Evolutionary conservation across 2,888 invertebrate species (phyloP).

Genomic region (Dromius quadrimaculatus): DNA sequence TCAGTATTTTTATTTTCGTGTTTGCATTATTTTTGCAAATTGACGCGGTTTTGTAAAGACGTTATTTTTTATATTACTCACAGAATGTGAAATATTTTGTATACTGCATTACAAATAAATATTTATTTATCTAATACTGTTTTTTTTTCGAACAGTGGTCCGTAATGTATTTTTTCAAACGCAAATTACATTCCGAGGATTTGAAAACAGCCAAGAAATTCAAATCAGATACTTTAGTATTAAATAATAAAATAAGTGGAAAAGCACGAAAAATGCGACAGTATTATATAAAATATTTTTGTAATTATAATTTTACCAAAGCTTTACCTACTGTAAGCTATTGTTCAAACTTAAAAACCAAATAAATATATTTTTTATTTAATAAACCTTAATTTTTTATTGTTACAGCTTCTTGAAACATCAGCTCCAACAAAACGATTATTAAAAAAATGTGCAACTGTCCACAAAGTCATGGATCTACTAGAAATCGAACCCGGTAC

Average conservation of each 20-base stretch:
- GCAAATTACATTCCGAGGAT: not conserved
- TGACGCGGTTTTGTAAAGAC: too few species aligned
- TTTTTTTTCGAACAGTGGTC: too few species aligned
- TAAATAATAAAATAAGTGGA: not conserved
- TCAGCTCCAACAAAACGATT: not conserved
- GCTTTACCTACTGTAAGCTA: not conserved
- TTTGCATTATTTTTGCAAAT: not conserved
- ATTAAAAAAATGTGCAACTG: constrained; percentile 23
- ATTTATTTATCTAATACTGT: too few species aligned
- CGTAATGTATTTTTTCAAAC: not conserved
- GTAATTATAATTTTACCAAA: not conserved
- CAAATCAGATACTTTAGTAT: constrained; percentile 6
- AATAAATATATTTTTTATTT: not conserved
- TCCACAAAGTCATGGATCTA: constrained; percentile 56
- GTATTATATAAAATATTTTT: not conserved
- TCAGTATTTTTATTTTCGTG: not conserved
- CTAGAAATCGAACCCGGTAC: constrained; percentile 59
- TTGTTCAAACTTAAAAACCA: not conserved
- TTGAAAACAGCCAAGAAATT: not conserved
- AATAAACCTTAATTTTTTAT: not conserved
- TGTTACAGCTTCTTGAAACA: too few species aligned
- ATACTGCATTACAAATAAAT: too few species aligned
- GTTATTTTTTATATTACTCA: too few species aligned
- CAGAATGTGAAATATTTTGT: too few species aligned
- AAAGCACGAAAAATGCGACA: not conserved